These are phyloP conservation scores for Festucalex cinctus DNA, from an alignment of 2,113 vertebrate species.

Conservation along the genomic window DNA sequence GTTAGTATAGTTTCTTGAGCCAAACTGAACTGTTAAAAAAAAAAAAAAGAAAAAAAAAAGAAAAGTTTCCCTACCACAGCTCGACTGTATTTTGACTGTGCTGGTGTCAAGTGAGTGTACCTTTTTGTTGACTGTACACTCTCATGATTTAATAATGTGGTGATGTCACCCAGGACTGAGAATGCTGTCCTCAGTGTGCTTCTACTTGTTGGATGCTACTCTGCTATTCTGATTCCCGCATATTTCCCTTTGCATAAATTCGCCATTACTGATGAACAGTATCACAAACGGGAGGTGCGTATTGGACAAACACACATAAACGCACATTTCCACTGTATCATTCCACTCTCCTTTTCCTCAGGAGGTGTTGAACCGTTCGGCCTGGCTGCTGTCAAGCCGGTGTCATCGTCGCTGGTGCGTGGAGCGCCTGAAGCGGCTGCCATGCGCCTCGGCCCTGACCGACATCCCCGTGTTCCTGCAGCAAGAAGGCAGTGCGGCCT, in stretches of 20 bases:
- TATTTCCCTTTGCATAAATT: constrained; percentile 48
- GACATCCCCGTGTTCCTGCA: constrained; percentile 70
- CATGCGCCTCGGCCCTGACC: constrained; percentile 43
- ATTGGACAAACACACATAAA: background rate
- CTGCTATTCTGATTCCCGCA: constrained; percentile 68
- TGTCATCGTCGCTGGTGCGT: constrained; percentile 59
- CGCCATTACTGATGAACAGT: constrained; percentile 23
- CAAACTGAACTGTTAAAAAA: too few species aligned
- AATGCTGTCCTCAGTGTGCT: constrained; percentile 64
- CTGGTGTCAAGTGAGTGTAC: background rate
- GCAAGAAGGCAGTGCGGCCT: constrained; percentile 5
- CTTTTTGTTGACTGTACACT: background rate
- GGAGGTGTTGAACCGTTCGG: constrained; percentile 63
- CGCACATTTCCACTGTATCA: too few species aligned
- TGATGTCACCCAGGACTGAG: constrained; percentile 41
- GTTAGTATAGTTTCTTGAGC: too few species aligned
- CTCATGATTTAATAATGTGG: background rate
- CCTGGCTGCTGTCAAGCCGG: constrained; percentile 51
- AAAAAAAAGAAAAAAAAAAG: too few species aligned
- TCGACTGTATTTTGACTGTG: too few species aligned
- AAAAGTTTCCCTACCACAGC: too few species aligned
- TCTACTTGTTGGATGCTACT: constrained; percentile 68
- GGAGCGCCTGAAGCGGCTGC: constrained; percentile 46
- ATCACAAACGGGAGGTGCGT: constrained; percentile 51
- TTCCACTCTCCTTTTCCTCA: constrained; percentile 21